A percentile compares a stretch with the other conserved stretches of the same genome.
These are phyloP conservation scores for Gandaritis pyraliata DNA, from an alignment of 2,888 invertebrate genomes.

Conservation along the genomic window DNA sequence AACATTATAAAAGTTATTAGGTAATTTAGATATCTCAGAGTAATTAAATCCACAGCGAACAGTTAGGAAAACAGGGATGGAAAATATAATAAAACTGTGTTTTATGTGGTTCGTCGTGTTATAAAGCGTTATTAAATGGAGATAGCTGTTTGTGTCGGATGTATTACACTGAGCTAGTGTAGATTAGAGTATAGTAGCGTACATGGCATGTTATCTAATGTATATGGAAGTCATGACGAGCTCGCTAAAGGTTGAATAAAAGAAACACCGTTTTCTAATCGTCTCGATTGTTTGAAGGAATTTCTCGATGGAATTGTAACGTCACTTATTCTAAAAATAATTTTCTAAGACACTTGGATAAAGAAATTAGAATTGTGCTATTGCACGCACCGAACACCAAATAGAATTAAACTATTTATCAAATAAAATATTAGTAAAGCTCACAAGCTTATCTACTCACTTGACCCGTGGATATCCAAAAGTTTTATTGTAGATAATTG, in stretches of 20 bases:
- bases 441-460: slow-evolving; percentile 77
- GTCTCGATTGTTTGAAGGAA: slow-evolving; percentile 64
- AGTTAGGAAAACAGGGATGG: slow-evolving; percentile 84
- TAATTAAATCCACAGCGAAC: slow-evolving; percentile 78
- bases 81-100: slow-evolving; percentile 74
- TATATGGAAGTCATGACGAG: slow-evolving; percentile 53
- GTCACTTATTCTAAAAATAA: slow-evolving; percentile 57
- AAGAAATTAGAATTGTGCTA: slow-evolving; percentile 79
- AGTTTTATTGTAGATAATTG: slow-evolving; percentile 74
- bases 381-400: slow-evolving; percentile 82
- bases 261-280: slow-evolving; percentile 42
- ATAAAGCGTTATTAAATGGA: slow-evolving; percentile 81
- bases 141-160: slow-evolving; percentile 73
- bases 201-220: slow-evolving; percentile 57
- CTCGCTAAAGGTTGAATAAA: slow-evolving; percentile 79
- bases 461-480: slow-evolving; percentile 66
- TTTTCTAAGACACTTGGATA: slow-evolving; percentile 64
- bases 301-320: slow-evolving; percentile 75
- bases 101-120: slow-evolving; percentile 80
- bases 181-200: slow-evolving; percentile 64
- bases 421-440: slow-evolving; percentile 66
- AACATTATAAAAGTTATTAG: slow-evolving; percentile 81
- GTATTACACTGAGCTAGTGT: slow-evolving; percentile 71
- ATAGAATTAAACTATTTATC: slow-evolving; percentile 68
- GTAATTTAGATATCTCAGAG: slow-evolving; percentile 78